Percentiles rank a stretch among this genome's conserved stretches.
These are phyloP conservation scores for Tarsius wallacei DNA, from an alignment of 2,797 vertebrate genomes.

Conservation along the genomic window DNA sequence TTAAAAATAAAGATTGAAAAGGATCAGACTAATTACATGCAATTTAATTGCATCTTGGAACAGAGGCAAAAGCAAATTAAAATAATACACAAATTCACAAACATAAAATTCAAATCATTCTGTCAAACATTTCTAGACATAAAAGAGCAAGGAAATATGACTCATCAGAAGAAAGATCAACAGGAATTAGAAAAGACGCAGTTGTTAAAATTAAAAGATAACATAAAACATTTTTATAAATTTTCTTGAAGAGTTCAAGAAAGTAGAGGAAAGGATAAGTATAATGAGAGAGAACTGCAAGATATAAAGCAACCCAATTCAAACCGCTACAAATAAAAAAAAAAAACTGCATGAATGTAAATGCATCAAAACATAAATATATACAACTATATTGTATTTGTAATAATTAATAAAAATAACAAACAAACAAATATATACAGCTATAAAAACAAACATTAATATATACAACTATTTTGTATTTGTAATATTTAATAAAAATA, in stretches of 20 bases:
- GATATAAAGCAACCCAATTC: not conserved
- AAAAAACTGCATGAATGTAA: not conserved
- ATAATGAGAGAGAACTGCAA: not conserved
- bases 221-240: not conserved
- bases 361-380: no score
- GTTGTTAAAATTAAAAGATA: no score
- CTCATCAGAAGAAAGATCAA: not conserved
- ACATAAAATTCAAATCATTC: not conserved
- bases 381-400: no score
- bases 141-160: not conserved
- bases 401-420: no score
- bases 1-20: not conserved
- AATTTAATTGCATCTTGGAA: conserved; percentile 23
- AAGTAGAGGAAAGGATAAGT: not conserved
- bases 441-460: no score
- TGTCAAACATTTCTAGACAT: not conserved
- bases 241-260: not conserved
- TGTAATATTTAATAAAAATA: no score
- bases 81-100: not conserved
- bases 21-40: not conserved
- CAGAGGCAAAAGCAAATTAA: not conserved
- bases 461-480: no score
- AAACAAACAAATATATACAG: no score
- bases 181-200: not conserved
- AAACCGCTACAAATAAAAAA: not conserved